Conservation (phyloP, 2,113 vertebrate species). For the Lepus europaeus region DNA sequence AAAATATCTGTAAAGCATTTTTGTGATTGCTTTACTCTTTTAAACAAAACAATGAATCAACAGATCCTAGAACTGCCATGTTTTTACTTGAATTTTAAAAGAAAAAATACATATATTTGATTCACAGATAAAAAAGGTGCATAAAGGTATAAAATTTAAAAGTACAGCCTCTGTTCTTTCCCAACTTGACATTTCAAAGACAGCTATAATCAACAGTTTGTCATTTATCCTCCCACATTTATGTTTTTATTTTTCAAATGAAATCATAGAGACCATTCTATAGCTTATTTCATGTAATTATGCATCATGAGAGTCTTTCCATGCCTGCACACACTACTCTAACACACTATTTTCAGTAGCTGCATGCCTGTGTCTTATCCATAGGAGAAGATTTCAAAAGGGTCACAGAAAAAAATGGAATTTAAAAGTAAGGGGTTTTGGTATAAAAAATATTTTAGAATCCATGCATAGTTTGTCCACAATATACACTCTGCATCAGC, state of each 20-base stretch:
- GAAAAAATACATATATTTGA: not conserved
- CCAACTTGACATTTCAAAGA: not conserved
- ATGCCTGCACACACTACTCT: not conserved
- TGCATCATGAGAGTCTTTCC: not conserved
- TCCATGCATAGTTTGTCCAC: too few relatives aligned
- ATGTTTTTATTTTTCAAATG: not conserved
- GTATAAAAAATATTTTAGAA: too few relatives aligned
- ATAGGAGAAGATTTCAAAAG: too few relatives aligned
- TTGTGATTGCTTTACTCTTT: not conserved
- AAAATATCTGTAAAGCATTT: conserved; percentile 4
- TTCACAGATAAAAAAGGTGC: not conserved
- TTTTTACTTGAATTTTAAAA: conserved; percentile 26
- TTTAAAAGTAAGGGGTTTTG: too few relatives aligned
- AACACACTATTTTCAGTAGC: not conserved
- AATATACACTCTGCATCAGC: too few relatives aligned
- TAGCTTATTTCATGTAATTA: not conserved
- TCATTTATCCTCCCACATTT: not conserved
- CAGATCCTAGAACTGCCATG: not conserved
- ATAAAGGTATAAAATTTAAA: conserved; percentile 14
- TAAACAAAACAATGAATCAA: not conserved
- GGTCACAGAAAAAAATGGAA: too few relatives aligned
- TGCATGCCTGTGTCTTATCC: not conserved
- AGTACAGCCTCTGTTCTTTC: not conserved
- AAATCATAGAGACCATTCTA: too few relatives aligned
- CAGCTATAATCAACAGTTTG: not conserved